Percentiles rank a stretch among this genome's conserved stretches.
Conservation (phyloP, 2,797 vertebrate species). For the Myripristis murdjan region DNA sequence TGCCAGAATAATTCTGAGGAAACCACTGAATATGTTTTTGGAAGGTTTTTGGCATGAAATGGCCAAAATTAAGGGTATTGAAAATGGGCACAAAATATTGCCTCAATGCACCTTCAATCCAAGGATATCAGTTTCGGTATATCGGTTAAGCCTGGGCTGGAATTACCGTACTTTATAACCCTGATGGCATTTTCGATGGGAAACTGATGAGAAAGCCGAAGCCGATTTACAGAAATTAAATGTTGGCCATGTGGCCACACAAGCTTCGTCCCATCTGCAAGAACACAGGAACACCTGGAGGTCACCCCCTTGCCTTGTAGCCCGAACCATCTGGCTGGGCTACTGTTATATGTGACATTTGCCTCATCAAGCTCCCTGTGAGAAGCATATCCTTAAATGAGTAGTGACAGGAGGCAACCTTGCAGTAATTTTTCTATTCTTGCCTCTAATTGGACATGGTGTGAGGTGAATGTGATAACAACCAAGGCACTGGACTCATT, state of each 20-base stretch:
- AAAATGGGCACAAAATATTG: too few species aligned
- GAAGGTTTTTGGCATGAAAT: too few species aligned
- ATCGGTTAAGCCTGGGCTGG: too few species aligned
- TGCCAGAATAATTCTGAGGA: background rate
- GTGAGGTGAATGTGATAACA: constrained; percentile 68
- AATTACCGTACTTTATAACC: too few species aligned
- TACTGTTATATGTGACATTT: constrained; percentile 43
- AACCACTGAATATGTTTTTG: background rate
- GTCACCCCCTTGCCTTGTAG: constrained; percentile 40
- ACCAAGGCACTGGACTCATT: constrained; percentile 46
- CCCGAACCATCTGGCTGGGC: constrained; percentile 52
- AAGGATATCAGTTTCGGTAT: too few species aligned
- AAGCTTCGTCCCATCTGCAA: constrained; percentile 12
- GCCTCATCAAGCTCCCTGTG: constrained; percentile 53
- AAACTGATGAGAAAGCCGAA: background rate
- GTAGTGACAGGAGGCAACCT: constrained; percentile 73
- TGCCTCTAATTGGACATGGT: constrained; percentile 71
- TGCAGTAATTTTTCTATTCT: constrained; percentile 76
- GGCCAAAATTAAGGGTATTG: too few species aligned
- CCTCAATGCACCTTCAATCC: too few species aligned
- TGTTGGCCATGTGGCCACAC: background rate
- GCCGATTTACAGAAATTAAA: background rate
- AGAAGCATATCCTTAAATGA: constrained; percentile 64
- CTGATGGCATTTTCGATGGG: background rate
- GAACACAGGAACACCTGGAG: constrained; percentile 25